Evolutionary conservation across 2,797 vertebrate species (phyloP), one percentile per base, ranked within the genome.

Genomic region (Artibeus lituratus): DNA sequence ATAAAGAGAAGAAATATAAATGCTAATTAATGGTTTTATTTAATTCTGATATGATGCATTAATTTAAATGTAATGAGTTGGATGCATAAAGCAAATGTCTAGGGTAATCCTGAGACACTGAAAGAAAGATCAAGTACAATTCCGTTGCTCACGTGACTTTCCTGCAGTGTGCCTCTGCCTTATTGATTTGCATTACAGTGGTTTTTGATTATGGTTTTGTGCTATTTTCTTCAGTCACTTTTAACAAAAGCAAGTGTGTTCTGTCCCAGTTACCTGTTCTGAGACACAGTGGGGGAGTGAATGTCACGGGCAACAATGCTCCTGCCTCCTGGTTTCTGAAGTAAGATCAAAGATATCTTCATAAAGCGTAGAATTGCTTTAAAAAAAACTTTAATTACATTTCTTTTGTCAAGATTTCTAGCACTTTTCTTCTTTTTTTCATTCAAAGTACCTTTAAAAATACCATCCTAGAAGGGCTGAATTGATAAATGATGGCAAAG

Each of bases 401-500:
- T 96, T 96, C 95, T 91, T 97, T 97, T 98, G 97, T 97, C 51
- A 94, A 94, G 80, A 90, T 95, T 95, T 93, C 94, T 87, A 95
- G 87, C 80, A 91, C 97, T 96, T 96, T 97, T 97, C 92, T 97
- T 96, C 69, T 92, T 94, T 69, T 62, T 62, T 97, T 97, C 90
- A 97, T 96, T 96, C 94, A 97, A 94, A 97, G 57, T 94, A 94
- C 67, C 62, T 96, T 94, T 96, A 94, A 96, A 97, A 97, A 95
- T 90, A 94, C 76, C 87, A 78, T 93, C 91, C 59, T 82, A 83
- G 93, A 91, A 97, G 80, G 44, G 44, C 55, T 93, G 92, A 90
- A 96, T 96, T 96, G 95, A 96, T 97, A 97, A 97, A 95, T 95
- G 95, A 97, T 93, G 83, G 97, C 92, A 95, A 95, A 97, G 95